phyloP scores from a whole-genome alignment of 2,113 vertebrate genomes.

The Nothoprocta pentlandii region DNA sequence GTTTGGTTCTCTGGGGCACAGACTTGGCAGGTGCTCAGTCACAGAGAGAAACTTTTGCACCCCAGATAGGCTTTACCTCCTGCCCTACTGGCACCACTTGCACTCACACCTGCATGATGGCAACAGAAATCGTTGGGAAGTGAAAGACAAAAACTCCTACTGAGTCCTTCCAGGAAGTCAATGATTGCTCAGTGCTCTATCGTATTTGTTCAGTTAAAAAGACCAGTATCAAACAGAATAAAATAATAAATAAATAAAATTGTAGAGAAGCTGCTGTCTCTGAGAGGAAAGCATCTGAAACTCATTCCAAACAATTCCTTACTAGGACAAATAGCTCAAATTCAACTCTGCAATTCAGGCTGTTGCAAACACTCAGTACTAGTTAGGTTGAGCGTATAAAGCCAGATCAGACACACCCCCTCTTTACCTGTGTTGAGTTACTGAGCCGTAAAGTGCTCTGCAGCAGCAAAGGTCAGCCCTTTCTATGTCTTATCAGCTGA shows the following conservation, averaged over 20 bases:
- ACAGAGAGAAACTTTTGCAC: background rate
- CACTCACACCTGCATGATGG: background rate
- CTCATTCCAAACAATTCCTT: background rate
- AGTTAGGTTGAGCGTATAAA: background rate
- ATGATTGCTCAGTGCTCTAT: background rate
- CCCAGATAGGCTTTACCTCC: background rate
- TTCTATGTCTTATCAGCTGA: background rate
- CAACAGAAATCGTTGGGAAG: background rate
- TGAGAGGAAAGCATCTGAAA: background rate
- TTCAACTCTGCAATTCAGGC: background rate
- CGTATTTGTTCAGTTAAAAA: background rate
- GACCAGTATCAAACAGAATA: background rate
- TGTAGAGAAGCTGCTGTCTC: background rate
- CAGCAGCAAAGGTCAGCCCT: background rate
- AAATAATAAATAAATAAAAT: background rate
- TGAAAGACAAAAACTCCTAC: background rate
- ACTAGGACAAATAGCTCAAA: background rate
- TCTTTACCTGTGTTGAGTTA: background rate
- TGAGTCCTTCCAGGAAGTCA: background rate
- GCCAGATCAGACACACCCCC: background rate
- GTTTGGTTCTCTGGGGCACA: background rate
- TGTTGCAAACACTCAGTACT: background rate
- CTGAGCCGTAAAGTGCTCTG: background rate
- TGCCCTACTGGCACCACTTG: fast-evolving
- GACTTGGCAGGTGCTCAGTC: background rate